phyloP scores from a whole-genome alignment of 1,140 invertebrate genomes.

The Brachionus manjavacas region DNA sequence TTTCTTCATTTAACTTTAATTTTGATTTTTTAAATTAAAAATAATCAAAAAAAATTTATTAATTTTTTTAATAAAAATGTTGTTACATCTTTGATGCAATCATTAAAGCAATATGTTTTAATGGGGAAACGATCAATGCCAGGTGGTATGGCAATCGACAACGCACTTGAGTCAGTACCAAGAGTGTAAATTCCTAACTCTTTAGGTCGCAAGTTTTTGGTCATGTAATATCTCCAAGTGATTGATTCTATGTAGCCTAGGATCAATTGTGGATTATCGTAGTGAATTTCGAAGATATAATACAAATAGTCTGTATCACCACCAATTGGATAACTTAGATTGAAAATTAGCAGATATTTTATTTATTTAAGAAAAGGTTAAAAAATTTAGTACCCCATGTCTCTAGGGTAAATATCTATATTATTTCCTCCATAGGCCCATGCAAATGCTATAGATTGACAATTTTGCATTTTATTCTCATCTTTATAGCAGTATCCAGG shows the following conservation, averaged over 20 bases:
- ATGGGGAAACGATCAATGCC: conserved; percentile 69
- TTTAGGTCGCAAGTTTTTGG: background rate
- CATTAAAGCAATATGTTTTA: conserved; percentile 81
- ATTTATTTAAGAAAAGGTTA: no score
- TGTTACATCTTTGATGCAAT: conserved; percentile 70
- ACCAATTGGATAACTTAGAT: conserved; percentile 25
- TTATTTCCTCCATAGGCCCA: conserved; percentile 10
- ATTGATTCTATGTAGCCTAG: background rate
- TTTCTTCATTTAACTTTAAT: background rate
- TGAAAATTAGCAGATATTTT: background rate
- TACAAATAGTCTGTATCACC: background rate
- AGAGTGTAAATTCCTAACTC: conserved; percentile 19
- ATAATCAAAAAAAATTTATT: no score
- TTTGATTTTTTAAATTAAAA: background rate
- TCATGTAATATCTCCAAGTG: background rate
- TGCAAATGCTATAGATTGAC: background rate
- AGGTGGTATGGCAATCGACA: conserved; percentile 85
- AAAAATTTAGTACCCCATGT: background rate
- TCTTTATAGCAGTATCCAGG: background rate
- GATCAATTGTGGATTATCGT: background rate
- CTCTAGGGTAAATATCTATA: conserved; percentile 2
- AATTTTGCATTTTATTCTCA: background rate
- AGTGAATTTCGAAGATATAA: conserved; percentile 36
- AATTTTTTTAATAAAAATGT: no score
- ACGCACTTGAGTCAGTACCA: background rate